Evolutionary conservation across 2,797 vertebrate genomes (phyloP), one percentile per base, ranked within the genome.

Genomic region (Psittacula derbiana): DNA sequence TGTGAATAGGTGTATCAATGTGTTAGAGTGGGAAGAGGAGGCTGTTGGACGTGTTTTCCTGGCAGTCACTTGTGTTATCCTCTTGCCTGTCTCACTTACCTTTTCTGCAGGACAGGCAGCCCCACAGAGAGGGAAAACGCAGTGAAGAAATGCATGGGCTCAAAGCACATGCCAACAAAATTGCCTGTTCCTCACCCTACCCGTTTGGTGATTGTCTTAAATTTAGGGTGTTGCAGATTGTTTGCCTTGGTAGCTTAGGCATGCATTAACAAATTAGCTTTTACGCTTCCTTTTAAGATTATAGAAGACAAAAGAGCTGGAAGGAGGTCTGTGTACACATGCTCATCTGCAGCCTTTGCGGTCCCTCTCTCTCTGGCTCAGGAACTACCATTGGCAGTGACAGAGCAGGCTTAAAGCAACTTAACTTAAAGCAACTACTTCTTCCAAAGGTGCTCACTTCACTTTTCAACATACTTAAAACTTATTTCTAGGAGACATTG

Each of bases 301-400:
- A 28, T 5, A 27, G n/a, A 38, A 65, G 33, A 43, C 10, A 27
- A 53, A 91, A 71, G 20, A 90, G 25, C 55, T 33, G 28, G 6
- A 16, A 23, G 6, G 23, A 17, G 11, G 8, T 69, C 62, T 61
- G 30, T 6, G 38, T 18, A 44, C 12, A 16, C 14, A 25, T 2
- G 2, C 11, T 67, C 25, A 27, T 12, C 53, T 74, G 16, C 38
- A 53, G 25, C 36, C 25, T 55, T 30, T 24, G 33, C n/a, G 19
- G 30, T 8, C 5, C 4, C 17, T 58, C 0, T 0, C 27, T 46
- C 19, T 11, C 36, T 40, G 40, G 33, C 66, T 84, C 36, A 50
- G 73, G 30, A 75, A 2, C 12, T 31, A 33, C 13, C 11, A 3
- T 3, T 3, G 28, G 33, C 36, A 76, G 46, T 17, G 28, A 20